Conservation (phyloP, 2,888 invertebrate species). For the Callimorpha dominula region DNA sequence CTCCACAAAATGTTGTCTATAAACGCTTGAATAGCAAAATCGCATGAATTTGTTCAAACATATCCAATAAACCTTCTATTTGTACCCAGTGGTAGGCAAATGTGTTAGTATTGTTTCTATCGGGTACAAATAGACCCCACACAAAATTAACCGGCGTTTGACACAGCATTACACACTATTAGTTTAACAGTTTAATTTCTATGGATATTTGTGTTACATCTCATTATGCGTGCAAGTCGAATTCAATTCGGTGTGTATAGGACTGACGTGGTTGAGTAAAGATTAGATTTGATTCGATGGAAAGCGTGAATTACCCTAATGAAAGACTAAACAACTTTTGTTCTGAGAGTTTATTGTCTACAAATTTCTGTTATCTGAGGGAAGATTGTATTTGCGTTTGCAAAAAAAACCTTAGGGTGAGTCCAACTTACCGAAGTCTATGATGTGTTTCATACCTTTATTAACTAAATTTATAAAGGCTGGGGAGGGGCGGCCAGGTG, state of each 20-base stretch:
- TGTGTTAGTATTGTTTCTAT: not conserved
- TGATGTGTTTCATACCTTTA: no score
- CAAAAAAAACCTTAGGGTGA: no score
- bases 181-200: conserved; percentile 8
- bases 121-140: not conserved
- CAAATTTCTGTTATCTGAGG: not conserved
- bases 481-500: no score
- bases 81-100: not conserved
- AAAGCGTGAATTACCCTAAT: not conserved
- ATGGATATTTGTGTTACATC: not conserved
- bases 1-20: not conserved
- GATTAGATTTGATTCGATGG: not conserved
- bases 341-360: not conserved
- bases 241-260: not conserved
- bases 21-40: not conserved
- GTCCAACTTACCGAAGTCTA: no score
- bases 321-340: not conserved
- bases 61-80: not conserved
- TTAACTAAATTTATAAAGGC: no score
- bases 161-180: conserved; percentile 5
- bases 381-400: no score
- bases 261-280: not conserved
- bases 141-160: conserved; percentile 9
- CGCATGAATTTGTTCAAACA: not conserved
- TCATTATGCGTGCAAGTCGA: not conserved